These are phyloP conservation scores for Drosophila grimshawi DNA, from an alignment of 1,140 invertebrate genomes.

Conservation along the genomic window DNA sequence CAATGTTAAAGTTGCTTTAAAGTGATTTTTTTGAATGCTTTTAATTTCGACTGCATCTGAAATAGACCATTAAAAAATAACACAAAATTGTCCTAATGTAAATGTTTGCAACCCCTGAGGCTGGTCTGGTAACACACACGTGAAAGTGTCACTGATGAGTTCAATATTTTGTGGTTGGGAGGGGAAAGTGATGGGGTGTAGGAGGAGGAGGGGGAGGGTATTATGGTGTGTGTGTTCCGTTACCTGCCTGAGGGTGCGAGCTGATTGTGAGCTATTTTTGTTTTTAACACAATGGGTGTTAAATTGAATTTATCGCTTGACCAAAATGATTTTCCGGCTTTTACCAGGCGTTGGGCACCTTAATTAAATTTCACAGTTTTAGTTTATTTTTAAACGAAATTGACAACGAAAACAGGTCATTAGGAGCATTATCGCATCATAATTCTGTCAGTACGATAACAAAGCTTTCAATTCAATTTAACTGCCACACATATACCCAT, in stretches of 20 bases:
- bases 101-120: constrained; percentile 25
- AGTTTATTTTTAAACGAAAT: constrained; percentile 67
- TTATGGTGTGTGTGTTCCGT: constrained; percentile 2
- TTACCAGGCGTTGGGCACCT: constrained; percentile 34
- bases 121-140: constrained; percentile 11
- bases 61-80: constrained; percentile 13
- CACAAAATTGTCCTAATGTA: constrained; percentile 6
- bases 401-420: constrained; percentile 76
- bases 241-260: constrained; percentile 49
- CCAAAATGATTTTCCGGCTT: constrained; percentile 67
- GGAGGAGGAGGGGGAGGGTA: constrained; percentile 5
- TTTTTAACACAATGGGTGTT: constrained; percentile 61
- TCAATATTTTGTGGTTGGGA: neutral
- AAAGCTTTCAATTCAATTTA: constrained; percentile 69
- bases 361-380: constrained; percentile 70
- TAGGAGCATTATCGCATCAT: constrained; percentile 76
- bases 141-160: constrained; percentile 18
- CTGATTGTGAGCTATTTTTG: constrained; percentile 61
- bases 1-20: neutral
- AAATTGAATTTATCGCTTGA: constrained; percentile 72
- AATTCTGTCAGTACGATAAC: constrained; percentile 72
- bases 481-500: constrained; percentile 41
- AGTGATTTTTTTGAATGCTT: neutral
- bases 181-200: neutral
- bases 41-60: constrained; percentile 14